phyloP scores from a whole-genome alignment of 2,113 vertebrate genomes.

The Anseranas semipalmata region DNA sequence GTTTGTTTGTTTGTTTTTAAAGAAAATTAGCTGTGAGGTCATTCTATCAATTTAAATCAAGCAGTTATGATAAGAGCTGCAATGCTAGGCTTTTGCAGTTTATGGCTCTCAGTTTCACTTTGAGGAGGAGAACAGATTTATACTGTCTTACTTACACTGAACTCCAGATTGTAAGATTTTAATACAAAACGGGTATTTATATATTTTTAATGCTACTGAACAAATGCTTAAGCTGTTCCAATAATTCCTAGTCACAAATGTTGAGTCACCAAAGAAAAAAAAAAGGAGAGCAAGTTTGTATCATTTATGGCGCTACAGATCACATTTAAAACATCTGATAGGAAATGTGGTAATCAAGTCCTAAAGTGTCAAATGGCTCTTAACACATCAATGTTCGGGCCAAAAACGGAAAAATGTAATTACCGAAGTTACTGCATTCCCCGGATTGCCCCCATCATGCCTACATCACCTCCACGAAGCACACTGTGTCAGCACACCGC shows the following conservation, averaged over 20 bases:
- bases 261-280: constrained; percentile 12
- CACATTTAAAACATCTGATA: neutral
- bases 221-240: constrained; percentile 50
- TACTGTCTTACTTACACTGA: neutral
- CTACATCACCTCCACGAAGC: neutral
- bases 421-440: neutral
- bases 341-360: neutral
- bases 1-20: no score
- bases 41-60: constrained; percentile 35
- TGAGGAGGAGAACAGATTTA: neutral
- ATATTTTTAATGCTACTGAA: neutral
- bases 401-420: neutral
- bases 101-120: constrained; percentile 25
- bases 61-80: constrained; percentile 3
- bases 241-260: constrained; percentile 29
- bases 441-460: neutral
- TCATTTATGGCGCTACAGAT: constrained; percentile 11
- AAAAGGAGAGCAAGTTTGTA: neutral
- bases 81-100: neutral
- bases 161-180: neutral
- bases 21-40: neutral
- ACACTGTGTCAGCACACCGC: neutral
- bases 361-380: neutral
- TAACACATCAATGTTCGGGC: neutral
- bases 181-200: neutral